Conservation (phyloP, 2,113 vertebrate genomes). For the Aphyosemion australe region DNA sequence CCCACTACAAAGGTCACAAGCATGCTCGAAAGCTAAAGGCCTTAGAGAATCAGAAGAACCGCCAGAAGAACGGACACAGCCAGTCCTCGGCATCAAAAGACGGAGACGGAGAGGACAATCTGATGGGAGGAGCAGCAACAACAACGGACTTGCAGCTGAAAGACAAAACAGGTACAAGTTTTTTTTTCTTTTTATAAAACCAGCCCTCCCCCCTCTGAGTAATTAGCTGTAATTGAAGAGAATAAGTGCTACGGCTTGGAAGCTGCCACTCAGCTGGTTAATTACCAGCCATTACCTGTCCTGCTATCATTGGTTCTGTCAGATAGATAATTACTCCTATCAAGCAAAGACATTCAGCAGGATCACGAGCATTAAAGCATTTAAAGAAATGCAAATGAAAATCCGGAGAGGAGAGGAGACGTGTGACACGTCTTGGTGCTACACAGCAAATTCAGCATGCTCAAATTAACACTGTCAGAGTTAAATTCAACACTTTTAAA, state of each 20-base stretch:
- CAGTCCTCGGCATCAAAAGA: constrained; percentile 39
- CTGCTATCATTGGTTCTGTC: constrained; percentile 56
- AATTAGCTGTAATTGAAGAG: constrained; percentile 58
- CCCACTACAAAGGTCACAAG: constrained; percentile 98
- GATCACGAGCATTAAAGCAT: constrained; percentile 36
- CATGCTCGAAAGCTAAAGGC: constrained; percentile 93
- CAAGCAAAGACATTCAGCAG: constrained; percentile 28
- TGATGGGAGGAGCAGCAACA: constrained; percentile 26
- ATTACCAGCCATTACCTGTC: constrained; percentile 70
- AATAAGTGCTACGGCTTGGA: constrained; percentile 44
- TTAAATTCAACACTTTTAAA: no score
- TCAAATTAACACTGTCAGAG: no score
- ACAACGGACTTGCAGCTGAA: constrained; percentile 37
- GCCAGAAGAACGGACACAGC: constrained; percentile 56
- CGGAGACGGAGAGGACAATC: constrained; percentile 36
- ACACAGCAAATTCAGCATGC: no score
- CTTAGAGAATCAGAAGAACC: constrained; percentile 84
- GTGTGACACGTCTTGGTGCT: background rate
- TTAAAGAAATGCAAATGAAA: constrained; percentile 8
- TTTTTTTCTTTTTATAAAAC: constrained; percentile 32
- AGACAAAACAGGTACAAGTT: constrained; percentile 61
- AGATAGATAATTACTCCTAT: constrained; percentile 61
- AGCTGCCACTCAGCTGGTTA: constrained; percentile 64
- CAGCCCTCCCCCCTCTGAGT: constrained; percentile 12
- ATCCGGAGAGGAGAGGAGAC: constrained; percentile 14